These are phyloP conservation scores for Prunella fulvescens DNA, from an alignment of 2,113 vertebrate genomes.

Conservation along the genomic window DNA sequence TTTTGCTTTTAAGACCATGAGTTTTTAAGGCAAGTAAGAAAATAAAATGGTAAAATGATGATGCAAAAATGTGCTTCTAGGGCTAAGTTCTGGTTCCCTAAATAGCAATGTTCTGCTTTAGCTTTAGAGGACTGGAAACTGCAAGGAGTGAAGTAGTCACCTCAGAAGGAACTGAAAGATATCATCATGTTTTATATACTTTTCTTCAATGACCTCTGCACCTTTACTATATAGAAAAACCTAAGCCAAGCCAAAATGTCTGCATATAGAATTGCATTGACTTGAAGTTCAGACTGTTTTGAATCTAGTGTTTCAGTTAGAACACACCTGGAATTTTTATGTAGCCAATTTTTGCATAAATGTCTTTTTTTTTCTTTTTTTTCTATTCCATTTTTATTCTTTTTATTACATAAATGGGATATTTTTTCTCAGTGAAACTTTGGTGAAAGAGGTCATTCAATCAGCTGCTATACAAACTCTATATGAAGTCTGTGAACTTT, in stretches of 20 bases:
- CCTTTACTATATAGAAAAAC: not conserved
- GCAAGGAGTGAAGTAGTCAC: not conserved
- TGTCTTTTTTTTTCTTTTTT: not conserved
- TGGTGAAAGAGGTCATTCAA: not conserved
- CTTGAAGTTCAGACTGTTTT: not conserved
- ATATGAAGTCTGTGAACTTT: not conserved
- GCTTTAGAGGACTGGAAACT: not conserved
- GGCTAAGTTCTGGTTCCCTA: not conserved
- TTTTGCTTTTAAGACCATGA: not conserved
- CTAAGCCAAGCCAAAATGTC: not conserved
- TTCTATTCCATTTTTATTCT: not conserved
- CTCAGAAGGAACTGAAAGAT: not conserved
- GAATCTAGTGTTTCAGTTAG: not conserved
- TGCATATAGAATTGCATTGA: not conserved
- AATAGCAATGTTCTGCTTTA: constrained; percentile 3
- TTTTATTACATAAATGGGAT: not conserved
- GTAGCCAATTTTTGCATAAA: not conserved
- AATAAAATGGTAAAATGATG: not conserved
- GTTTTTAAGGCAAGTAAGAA: not conserved
- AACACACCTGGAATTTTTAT: not conserved
- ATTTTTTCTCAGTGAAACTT: not conserved
- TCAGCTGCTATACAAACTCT: not conserved
- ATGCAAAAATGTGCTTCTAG: not conserved
- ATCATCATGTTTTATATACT: not conserved
- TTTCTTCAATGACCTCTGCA: constrained; percentile 16